phyloP scores from a whole-genome alignment of 1,140 invertebrate genomes.

The Halictus rubicundus region DNA sequence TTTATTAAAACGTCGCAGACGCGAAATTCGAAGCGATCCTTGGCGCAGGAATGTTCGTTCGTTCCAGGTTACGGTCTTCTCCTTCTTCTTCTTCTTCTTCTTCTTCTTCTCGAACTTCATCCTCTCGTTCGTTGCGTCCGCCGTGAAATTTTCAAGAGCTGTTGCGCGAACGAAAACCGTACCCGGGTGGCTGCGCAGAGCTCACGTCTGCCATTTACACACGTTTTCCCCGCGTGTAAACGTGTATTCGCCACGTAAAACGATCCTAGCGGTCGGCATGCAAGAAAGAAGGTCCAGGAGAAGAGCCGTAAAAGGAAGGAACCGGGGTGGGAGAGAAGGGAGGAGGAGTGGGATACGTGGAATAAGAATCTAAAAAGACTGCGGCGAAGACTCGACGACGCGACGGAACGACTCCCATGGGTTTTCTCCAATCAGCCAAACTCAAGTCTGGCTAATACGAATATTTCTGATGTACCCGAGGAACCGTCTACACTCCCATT shows the following conservation, averaged over 20 bases:
- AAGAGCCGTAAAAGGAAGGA: neutral
- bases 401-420: conserved; percentile 74
- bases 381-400: conserved; percentile 44
- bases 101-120: conserved; percentile 28
- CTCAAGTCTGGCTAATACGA: conserved; percentile 54
- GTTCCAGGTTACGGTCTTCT: neutral
- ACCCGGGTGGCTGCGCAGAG: conserved; percentile 33
- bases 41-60: conserved; percentile 7
- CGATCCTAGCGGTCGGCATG: conserved; percentile 45
- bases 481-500: neutral
- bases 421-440: conserved; percentile 74
- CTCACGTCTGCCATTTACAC: conserved; percentile 59
- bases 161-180: conserved; percentile 51
- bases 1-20: conserved; percentile 65
- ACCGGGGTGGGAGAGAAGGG: too few species aligned
- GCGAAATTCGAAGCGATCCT: conserved; percentile 57
- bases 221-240: conserved; percentile 47
- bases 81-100: conserved; percentile 18
- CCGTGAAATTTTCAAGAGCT: conserved; percentile 61
- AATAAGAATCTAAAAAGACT: conserved; percentile 67
- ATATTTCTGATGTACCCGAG: conserved; percentile 32
- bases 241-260: conserved; percentile 61
- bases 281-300: conserved; percentile 20
- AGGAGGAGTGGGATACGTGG: conserved; percentile 19
- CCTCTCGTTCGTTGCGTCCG: neutral